Base-by-base conservation (phyloP, 2,113 vertebrate genomes). In the Mungos mungo region DNA sequence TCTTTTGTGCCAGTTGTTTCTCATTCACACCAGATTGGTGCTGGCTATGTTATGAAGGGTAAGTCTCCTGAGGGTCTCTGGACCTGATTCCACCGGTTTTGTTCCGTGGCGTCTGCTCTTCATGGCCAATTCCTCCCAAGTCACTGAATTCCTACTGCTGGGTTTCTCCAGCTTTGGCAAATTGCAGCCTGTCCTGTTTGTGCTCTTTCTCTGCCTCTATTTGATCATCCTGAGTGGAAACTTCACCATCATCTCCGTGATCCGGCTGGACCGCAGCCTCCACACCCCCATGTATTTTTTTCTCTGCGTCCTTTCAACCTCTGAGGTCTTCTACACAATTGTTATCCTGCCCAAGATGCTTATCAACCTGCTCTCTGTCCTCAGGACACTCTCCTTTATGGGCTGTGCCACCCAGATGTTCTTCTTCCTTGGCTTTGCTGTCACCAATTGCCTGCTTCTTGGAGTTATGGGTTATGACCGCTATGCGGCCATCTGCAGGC, bases 401-500 rank as follows among this genome's bases (percentile, higher is more conserved):
- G 93, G 90, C 15, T 98, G 97, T 83, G 95, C 96, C 71, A 85
- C 95, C 3, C 97, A 97, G 72, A 93, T 98, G 60, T 97, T 79
- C 94, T 93, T 98, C n/a, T 97, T 98, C 47, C 83, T 97, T 4
- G 92, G 92, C 21, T 95, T 97, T 81, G 80, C 94, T 47, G 69
- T 97, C 33, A 96, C 93, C 35, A 97, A 98, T 19, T 95, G 92
- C 52, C 47, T 98, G 12, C 93, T 96, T 1, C 86, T 97, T 45
- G 97, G 97, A 47, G 94, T 98, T 27, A 98, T 97, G 98, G 97
- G 97, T 21, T 98, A 98, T 94, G 97, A 98, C 21, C 80, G 93
- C 7, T 97, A 97, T 38, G 87, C 89, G 9, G 97, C 97, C 33
- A 97, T 98, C 79, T 98, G 98, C 63, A 95, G 95, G 12, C 97